Evolutionary conservation across 2,797 vertebrate genomes (phyloP).

Genomic region (Gambelia wislizenii): DNA sequence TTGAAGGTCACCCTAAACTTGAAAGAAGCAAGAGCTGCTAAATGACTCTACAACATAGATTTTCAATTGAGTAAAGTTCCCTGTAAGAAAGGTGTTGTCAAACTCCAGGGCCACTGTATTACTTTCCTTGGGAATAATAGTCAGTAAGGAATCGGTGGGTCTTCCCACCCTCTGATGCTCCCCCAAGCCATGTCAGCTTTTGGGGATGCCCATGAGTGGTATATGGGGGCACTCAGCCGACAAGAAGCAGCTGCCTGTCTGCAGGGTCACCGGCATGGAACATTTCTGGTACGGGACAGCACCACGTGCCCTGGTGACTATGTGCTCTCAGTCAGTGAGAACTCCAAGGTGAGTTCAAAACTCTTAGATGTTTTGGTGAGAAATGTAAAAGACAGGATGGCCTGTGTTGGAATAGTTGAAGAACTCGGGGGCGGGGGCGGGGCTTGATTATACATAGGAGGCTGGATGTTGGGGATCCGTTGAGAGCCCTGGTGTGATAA

Average conservation of each 20-base stretch:
- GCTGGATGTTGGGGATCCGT: not conserved
- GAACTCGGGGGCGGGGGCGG: not conserved
- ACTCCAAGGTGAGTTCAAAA: conserved; percentile 49
- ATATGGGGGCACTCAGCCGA: conserved; percentile 55
- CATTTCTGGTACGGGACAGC: conserved; percentile 55
- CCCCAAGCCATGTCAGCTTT: conserved; percentile 47
- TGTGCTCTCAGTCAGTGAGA: conserved; percentile 58
- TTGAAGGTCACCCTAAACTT: not conserved
- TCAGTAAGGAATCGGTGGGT: not conserved
- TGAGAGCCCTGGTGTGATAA: too few species aligned
- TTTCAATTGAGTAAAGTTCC: not conserved
- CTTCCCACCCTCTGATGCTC: not conserved
- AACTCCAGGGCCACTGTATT: too few species aligned
- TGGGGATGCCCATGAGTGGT: conserved; percentile 54
- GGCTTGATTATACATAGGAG: not conserved
- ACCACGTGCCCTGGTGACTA: conserved; percentile 57
- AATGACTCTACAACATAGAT: not conserved
- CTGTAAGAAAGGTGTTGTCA: not conserved
- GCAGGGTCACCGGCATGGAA: conserved; percentile 56
- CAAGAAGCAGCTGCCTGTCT: conserved; percentile 50
- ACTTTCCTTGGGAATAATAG: not conserved
- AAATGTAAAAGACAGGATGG: too few species aligned
- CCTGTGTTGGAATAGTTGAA: not conserved
- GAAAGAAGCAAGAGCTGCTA: not conserved
- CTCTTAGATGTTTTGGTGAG: too few species aligned